phyloP scores from a whole-genome alignment of 2,888 invertebrate species.

The Caenorhabditis doughertyi region DNA sequence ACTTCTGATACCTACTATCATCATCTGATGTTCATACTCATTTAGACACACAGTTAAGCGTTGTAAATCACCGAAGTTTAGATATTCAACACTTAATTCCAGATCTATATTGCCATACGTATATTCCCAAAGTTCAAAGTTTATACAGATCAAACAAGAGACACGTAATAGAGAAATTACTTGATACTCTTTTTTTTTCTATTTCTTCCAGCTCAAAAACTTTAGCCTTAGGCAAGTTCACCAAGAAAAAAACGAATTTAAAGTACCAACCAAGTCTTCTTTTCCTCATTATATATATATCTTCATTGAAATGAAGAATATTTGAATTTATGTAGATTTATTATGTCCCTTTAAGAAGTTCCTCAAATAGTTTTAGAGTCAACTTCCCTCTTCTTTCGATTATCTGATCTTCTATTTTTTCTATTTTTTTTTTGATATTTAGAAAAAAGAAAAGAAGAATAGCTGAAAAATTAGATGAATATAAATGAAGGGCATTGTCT shows the following conservation, averaged over 20 bases:
- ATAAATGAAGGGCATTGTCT: conserved; percentile 41
- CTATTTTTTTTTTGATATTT: background rate
- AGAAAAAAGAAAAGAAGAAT: conserved; percentile 11
- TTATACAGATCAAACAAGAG: conserved; percentile 2
- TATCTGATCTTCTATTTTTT: conserved; percentile 14
- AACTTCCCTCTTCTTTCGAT: background rate
- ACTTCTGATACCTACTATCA: background rate
- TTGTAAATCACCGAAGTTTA: no score
- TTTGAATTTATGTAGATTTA: conserved; percentile 19
- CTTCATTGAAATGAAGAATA: background rate
- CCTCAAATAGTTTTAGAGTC: background rate
- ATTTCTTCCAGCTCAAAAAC: conserved; percentile 12
- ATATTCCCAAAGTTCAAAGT: no score
- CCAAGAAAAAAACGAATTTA: conserved; percentile 17
- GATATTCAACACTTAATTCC: no score
- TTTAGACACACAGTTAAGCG: no score
- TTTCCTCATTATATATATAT: conserved; percentile 15
- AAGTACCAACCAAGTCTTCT: background rate
- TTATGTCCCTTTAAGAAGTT: conserved; percentile 1
- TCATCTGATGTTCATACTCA: background rate
- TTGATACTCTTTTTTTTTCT: conserved; percentile 14
- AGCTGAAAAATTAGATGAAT: conserved; percentile 19
- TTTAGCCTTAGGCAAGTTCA: conserved; percentile 16
- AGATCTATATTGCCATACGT: no score
- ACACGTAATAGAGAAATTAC: conserved; percentile 15